Evolutionary conservation across 2,113 vertebrate species (phyloP).

Genomic region (Xenopus borealis): DNA sequence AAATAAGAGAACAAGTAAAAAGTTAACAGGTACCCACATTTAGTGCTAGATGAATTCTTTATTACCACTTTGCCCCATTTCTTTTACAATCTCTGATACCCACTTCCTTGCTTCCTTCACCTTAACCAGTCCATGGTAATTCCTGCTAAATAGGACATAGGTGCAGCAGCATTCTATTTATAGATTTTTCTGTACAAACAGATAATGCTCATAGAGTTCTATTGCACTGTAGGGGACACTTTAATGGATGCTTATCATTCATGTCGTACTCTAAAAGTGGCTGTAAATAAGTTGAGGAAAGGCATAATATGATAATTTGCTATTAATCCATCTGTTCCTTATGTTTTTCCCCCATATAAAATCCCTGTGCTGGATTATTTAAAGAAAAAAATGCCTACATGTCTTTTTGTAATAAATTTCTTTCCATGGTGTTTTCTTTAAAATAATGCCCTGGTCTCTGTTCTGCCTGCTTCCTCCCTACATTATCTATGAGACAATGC

Average conservation of each 20-base stretch:
- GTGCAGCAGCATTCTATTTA: not conserved
- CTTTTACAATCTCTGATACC: slow-evolving; percentile 49
- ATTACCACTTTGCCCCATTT: not conserved
- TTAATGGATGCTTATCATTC: slow-evolving; percentile 10
- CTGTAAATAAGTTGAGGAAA: not conserved
- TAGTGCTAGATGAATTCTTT: not conserved
- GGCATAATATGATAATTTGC: slow-evolving; percentile 9
- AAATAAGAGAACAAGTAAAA: not conserved
- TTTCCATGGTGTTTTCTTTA: too few relatives aligned
- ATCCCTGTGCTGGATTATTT: not conserved
- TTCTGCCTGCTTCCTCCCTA: too few relatives aligned
- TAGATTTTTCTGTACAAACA: not conserved
- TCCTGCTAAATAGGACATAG: not conserved
- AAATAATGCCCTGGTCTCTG: too few relatives aligned
- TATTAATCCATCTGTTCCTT: slow-evolving; percentile 14
- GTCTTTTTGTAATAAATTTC: too few relatives aligned
- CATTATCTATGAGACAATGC: too few relatives aligned
- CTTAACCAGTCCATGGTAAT: slow-evolving; percentile 27
- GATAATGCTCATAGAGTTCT: slow-evolving; percentile 5
- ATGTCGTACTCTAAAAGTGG: slow-evolving; percentile 1
- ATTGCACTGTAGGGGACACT: slow-evolving; percentile 12
- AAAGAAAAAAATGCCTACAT: too few relatives aligned
- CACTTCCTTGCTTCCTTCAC: not conserved
- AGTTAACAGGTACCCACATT: not conserved
- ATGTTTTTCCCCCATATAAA: not conserved